Base-by-base conservation (phyloP, 2,113 vertebrate species). In the Macroglossus sobrinus region DNA sequence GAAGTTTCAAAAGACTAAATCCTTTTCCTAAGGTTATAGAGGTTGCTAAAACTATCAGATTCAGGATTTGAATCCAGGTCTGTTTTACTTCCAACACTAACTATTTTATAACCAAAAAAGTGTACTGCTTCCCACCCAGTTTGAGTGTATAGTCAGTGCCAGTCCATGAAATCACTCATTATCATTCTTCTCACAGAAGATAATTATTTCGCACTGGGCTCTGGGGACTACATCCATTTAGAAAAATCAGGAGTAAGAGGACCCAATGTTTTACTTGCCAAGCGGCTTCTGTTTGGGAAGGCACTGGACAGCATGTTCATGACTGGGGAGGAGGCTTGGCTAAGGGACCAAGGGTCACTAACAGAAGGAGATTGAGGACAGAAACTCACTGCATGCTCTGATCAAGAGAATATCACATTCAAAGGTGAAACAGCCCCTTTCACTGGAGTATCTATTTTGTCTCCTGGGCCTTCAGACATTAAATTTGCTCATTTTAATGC, bases 401-500 rank as follows among this genome's bases (percentile, higher is more conserved):
- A 86, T 74, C 33, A 63, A 87, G 94, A 92, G 86, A 95, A 85
- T 19, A 81, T 2, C 43, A 71, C 24, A 0, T 24, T 74, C 57
- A 75, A 53, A 86, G 86, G 96, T 72, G 10, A 95, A 90, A 79
- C 43, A 57, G 21, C 33, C 45, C 74, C 68, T 50, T 50, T 74
- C 28, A 35, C 26, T 47, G 84, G 47, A 95, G 84, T 33, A 64
- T 80, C 53, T 40, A 1, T 75, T 95, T 11, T 28, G 9, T 85
- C 84, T 96, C 84, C 59, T 61, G 87, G 79, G 95, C 92, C 93
- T 94, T 92, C 55, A 75, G 76, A 75, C 16, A 55, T 75, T 71
- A 64, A 45, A 96, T 95, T 85, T 78, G 43, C 81, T 96, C 79
- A 86, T 95, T 97, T 96, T 94, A 72, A 91, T 2, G 82, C 40